A percentile compares a stretch with the other conserved stretches of the same genome.
phyloP scores from a whole-genome alignment of 2,888 invertebrate genomes.

The Habrosyne pyritoides region DNA sequence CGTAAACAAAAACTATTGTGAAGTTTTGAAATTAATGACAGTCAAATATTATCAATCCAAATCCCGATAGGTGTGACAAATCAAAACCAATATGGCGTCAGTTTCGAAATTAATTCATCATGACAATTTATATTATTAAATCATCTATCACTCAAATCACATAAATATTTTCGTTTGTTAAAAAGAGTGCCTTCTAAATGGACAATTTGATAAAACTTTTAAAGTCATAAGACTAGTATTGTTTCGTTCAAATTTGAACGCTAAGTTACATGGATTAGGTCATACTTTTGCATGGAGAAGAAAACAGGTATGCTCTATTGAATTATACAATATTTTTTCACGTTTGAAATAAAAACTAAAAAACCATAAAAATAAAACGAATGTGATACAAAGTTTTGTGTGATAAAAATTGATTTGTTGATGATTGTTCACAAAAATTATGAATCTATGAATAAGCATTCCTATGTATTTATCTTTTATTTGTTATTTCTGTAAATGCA shows the following conservation, averaged over 20 bases:
- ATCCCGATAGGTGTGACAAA: background rate
- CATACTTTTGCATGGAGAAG: background rate
- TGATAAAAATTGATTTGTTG: slow-evolving; percentile 19
- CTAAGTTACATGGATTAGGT: background rate
- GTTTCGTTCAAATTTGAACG: background rate
- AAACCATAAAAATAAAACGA: background rate
- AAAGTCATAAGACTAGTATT: background rate
- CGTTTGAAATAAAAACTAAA: background rate
- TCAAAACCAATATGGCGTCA: background rate
- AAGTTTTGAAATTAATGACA: no score
- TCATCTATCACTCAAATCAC: background rate
- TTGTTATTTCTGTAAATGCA: background rate
- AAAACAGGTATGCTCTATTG: background rate
- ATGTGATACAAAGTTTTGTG: slow-evolving; percentile 30
- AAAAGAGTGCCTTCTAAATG: background rate
- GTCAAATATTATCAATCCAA: background rate
- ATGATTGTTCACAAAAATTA: slow-evolving; percentile 20
- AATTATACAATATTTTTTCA: background rate
- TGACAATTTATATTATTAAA: background rate
- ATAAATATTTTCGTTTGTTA: background rate
- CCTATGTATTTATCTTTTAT: slow-evolving; percentile 1
- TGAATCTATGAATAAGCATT: slow-evolving; percentile 3
- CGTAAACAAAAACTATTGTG: no score
- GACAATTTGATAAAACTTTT: background rate
- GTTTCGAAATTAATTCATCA: slow-evolving; percentile 6